Base-by-base conservation (phyloP, 2,113 vertebrate species). In the Peucedramus taeniatus region DNA sequence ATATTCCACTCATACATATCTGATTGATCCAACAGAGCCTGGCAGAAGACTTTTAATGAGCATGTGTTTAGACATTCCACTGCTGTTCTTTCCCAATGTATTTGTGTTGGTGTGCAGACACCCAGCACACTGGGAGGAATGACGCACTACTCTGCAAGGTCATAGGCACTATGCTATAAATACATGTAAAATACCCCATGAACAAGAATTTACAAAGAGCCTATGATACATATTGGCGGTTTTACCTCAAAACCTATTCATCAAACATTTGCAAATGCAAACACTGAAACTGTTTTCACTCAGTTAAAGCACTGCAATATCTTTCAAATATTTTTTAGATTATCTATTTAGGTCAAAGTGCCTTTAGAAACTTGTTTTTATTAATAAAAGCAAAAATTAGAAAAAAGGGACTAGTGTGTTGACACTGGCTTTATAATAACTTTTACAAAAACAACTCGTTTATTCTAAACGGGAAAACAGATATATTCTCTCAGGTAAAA, bases 141-240 rank as follows among this genome's bases (percentile, higher is more conserved):
- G 39, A 78, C 7, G 3, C 1, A 1, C 47, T 56, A 0, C 15
- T 61, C 92, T 71, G 44, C 61, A 60, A 78, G 68, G 63, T 85
- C 75, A 65, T 4, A 35, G 45, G 22, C 65, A 89, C 39, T 10
- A 13, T 1, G 33, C n/a, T 53, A 13, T 3, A 71, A 89, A 78
- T 57, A 64, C 0, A 0, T 28, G 5, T 35, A 79, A 69, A 94
- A 78, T 6, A 68, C 23, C 1, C 2, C 19, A 69, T 1, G 18
- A 44, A 12, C 33, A 80, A 35, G 30, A 61, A 61, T 42, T 35
- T 24, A 50, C 15, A n/a, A 33, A 86, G 80, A 84, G n/a, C 9
- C 21, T 71, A 3, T 20, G 11, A 66, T 3, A 35, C 9, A 13
- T 47, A 39, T 11, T 75, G 81, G 23, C 6, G 13, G 23, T 0